Conservation (phyloP, 2,888 invertebrate species). For the Invenusta paracnida region DNA sequence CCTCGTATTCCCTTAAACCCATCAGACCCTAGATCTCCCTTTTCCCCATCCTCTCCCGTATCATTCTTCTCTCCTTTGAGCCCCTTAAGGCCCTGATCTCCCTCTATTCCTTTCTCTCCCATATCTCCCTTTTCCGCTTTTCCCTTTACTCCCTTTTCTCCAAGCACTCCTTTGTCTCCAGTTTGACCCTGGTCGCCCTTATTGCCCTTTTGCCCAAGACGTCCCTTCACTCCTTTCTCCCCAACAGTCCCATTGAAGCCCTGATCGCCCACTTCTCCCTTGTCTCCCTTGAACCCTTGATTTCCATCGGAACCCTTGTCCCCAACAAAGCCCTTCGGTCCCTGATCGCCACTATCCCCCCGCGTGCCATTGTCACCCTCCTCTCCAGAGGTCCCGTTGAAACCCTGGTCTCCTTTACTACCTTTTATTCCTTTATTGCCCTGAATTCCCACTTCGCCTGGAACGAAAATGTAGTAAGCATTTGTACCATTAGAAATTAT, state of each 20-base stretch:
- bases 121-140: neutral
- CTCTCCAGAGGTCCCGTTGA: neutral
- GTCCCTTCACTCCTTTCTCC: conserved; percentile 9
- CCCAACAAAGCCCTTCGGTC: neutral
- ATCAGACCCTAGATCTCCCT: conserved; percentile 1
- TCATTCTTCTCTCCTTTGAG: conserved; percentile 21
- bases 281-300: neutral
- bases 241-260: conserved; percentile 16
- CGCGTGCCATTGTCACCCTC: neutral
- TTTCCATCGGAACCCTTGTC: neutral
- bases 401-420: conserved; percentile 21
- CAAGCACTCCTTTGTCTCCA: neutral
- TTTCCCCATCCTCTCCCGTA: neutral
- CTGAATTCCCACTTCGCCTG: conserved; percentile 21
- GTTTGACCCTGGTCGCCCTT: conserved; percentile 31
- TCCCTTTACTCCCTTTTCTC: conserved; percentile 36
- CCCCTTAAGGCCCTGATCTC: conserved; percentile 21
- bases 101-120: conserved; percentile 34
- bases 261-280: neutral
- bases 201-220: conserved; percentile 8
- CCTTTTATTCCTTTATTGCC: conserved; percentile 3
- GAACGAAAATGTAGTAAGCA: no score
- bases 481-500: no score
- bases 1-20: neutral
- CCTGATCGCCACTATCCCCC: neutral